Percentiles rank a stretch among this genome's conserved stretches.
These are phyloP conservation scores for Diuraphis noxia DNA, from an alignment of 1,140 invertebrate genomes.

Conservation along the genomic window DNA sequence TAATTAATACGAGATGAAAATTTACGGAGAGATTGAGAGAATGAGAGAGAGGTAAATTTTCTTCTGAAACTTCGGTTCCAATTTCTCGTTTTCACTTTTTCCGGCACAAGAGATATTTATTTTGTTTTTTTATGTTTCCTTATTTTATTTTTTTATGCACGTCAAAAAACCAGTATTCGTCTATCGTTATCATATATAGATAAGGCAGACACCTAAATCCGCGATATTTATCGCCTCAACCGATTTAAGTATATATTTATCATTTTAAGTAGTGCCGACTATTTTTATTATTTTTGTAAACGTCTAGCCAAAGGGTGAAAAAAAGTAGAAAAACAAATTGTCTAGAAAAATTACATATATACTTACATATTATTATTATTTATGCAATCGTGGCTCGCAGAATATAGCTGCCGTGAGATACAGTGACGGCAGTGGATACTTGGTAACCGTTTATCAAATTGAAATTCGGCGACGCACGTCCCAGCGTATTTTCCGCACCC, in stretches of 20 bases:
- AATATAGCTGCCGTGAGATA: background rate
- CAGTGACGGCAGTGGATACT: background rate
- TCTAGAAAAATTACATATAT: background rate
- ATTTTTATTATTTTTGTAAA: background rate
- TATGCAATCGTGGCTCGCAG: background rate
- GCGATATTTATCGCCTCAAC: background rate
- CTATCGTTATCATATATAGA: background rate
- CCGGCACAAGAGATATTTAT: background rate
- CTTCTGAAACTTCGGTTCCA: background rate
- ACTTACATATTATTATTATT: background rate
- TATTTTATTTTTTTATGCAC: background rate
- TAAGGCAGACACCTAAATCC: background rate
- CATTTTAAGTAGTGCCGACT: background rate
- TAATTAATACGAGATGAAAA: conserved; percentile 33
- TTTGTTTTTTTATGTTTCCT: background rate
- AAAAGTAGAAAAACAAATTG: background rate
- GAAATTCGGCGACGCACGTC: conserved; percentile 31
- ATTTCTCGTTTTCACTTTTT: background rate
- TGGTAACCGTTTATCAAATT: conserved; percentile 40
- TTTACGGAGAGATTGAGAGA: background rate
- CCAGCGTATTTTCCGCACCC: conserved; percentile 14
- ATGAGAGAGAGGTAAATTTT: background rate
- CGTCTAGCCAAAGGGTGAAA: background rate
- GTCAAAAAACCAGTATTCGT: background rate
- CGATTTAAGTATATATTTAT: conserved; percentile 4